Evolutionary conservation across 2,113 vertebrate genomes (phyloP).

Genomic region (Xiphophorus couchianus): DNA sequence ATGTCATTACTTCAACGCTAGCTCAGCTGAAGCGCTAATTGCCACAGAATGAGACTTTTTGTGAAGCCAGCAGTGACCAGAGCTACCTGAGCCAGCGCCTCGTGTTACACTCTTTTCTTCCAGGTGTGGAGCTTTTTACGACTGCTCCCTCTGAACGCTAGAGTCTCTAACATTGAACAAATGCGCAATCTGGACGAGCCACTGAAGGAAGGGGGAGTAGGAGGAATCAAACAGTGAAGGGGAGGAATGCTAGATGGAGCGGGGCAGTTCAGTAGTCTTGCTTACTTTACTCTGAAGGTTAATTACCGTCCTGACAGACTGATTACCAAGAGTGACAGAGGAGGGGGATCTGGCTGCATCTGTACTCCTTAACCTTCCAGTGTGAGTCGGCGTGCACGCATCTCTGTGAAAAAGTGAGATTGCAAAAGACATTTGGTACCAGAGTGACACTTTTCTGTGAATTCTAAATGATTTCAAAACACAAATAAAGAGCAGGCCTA

Average conservation of each 20-base stretch:
- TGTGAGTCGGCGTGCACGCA: constrained; percentile 16
- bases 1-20: neutral
- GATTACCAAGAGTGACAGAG: constrained; percentile 70
- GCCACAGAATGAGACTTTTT: neutral
- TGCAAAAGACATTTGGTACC: constrained; percentile 18
- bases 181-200: constrained; percentile 47
- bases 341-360: constrained; percentile 58
- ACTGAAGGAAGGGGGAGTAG: constrained; percentile 42
- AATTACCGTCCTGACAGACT: constrained; percentile 76
- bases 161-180: constrained; percentile 40
- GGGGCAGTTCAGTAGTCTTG: constrained; percentile 73
- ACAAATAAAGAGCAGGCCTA: constrained; percentile 3
- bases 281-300: constrained; percentile 75
- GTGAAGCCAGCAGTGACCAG: neutral
- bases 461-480: constrained; percentile 23
- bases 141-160: constrained; percentile 29
- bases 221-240: constrained; percentile 58
- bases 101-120: neutral
- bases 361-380: constrained; percentile 64
- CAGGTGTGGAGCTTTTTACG: constrained; percentile 9
- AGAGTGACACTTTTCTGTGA: constrained; percentile 9
- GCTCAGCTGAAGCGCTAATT: neutral
- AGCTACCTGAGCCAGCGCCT: neutral
- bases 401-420: constrained; percentile 26
- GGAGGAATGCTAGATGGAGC: constrained; percentile 65